Evolutionary conservation across 2,113 vertebrate species (phyloP).

Genomic region (Daphoenositta chrysoptera): DNA sequence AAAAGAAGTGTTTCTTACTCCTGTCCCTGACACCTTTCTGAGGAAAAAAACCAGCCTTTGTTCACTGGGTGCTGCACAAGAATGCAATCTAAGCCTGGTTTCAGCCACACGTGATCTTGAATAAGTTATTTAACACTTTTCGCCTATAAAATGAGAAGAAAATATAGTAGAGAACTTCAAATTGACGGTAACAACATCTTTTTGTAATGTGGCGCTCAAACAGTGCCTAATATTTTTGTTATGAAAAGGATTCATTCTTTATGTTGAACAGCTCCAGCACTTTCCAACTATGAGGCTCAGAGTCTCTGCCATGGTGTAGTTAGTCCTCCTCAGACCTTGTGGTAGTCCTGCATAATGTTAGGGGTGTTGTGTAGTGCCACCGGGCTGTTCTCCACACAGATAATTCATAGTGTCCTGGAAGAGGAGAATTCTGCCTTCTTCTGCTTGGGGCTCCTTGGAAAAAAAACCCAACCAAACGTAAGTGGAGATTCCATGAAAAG

Average conservation of each 20-base stretch:
- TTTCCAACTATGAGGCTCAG: not conserved
- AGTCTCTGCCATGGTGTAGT: not conserved
- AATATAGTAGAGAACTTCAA: not conserved
- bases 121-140: not conserved
- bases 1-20: conserved; percentile 1
- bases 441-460: not conserved
- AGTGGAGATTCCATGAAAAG: not conserved
- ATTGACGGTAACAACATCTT: not conserved
- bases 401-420: not conserved
- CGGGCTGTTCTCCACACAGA: not conserved
- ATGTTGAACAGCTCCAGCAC: not conserved
- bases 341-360: not conserved
- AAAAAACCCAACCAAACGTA: not conserved
- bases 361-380: not conserved
- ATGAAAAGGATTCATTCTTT: not conserved
- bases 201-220: not conserved
- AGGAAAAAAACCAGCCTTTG: not conserved
- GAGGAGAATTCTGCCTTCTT: not conserved
- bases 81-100: not conserved
- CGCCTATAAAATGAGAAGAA: not conserved
- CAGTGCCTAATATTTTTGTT: not conserved
- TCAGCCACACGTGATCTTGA: rapidly evolving
- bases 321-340: not conserved
- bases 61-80: not conserved
- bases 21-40: conserved; percentile 4